Evolutionary conservation across 2,888 invertebrate genomes (phyloP), one percentile per base, ranked within the genome.

Genomic region (Ptilodon capucinus): DNA sequence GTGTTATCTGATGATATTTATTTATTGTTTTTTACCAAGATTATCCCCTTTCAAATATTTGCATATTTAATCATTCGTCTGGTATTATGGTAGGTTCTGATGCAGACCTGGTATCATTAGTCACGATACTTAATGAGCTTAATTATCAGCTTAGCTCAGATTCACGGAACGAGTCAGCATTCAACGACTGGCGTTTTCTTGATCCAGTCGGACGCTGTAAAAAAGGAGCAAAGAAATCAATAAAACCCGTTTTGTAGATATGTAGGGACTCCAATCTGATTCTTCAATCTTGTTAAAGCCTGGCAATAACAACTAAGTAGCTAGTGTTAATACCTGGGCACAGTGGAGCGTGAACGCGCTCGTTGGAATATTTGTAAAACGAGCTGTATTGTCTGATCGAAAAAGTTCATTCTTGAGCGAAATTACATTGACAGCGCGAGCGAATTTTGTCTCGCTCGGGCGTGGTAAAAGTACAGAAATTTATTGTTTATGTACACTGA

Each of bases 221-320:
- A 35, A 35, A 35, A 9, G 44, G 21, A 38, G 42, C 34, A 40
- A 44, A 9, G 39, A 19, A 46, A 46, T 44, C 44, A 40, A 53
- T 50, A 46, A 38, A 23, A 39, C 45, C 46, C 43, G 18, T 42
- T 40, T 36, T 14, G 23, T 43, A 21, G 32, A 6, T 46, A 38
- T 45, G 39, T 35, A 35, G 39, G 49, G 46, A 40, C 28, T 42
- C 34, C 50, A 59, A 57, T 54, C 44, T 52, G 40, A 51, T 53
- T 51, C 49, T 52, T 51, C 49, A 56, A 57, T 66, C 57, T 57
- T 44, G 54, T 52, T 48, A 49, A 46, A 32, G 57, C 40, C 49
- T 43, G 44, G 61, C 52, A 64, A 70, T 66, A 72, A 69, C 54
- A 60, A 43, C 48, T 55, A 54, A 59, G 60, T 72, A 67, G 64